phyloP scores from a whole-genome alignment of 2,113 vertebrate genomes.

The Macquaria australasica region DNA sequence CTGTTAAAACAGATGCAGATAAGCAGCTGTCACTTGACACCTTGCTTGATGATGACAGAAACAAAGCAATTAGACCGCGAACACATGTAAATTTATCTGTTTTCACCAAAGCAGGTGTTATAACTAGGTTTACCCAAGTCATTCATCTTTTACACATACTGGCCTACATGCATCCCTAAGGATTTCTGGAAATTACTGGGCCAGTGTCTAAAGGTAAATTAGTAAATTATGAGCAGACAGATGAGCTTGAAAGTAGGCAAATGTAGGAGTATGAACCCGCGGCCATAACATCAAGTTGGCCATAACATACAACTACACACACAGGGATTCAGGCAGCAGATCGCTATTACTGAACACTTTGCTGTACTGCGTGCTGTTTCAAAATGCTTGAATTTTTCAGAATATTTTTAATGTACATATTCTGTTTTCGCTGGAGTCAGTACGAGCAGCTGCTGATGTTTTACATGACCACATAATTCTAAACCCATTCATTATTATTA shows the following conservation, averaged over 20 bases:
- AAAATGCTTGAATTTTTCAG: not conserved
- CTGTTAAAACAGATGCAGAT: conserved; percentile 23
- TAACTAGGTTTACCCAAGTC: not conserved
- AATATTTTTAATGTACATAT: not conserved
- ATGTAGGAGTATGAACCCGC: not conserved
- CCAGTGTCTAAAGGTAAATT: conserved; percentile 18
- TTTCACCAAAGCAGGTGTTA: conserved; percentile 9
- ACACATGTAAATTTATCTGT: conserved; percentile 18
- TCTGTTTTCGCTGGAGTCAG: not conserved
- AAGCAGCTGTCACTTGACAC: conserved; percentile 40
- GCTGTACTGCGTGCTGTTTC: not conserved
- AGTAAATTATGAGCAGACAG: conserved; percentile 13
- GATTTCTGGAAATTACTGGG: not conserved
- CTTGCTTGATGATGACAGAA: not conserved
- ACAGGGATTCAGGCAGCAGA: not conserved
- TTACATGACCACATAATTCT: not conserved
- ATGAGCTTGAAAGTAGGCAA: conserved; percentile 34
- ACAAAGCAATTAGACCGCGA: not conserved
- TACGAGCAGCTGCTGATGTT: not conserved
- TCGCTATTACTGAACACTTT: not conserved
- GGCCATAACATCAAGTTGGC: not conserved
- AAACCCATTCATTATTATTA: not conserved
- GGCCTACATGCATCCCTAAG: conserved; percentile 21
- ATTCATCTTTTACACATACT: not conserved
- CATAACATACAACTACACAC: too few relatives aligned